phyloP scores from a whole-genome alignment of 2,797 vertebrate genomes.

The Buceros bicornis region DNA sequence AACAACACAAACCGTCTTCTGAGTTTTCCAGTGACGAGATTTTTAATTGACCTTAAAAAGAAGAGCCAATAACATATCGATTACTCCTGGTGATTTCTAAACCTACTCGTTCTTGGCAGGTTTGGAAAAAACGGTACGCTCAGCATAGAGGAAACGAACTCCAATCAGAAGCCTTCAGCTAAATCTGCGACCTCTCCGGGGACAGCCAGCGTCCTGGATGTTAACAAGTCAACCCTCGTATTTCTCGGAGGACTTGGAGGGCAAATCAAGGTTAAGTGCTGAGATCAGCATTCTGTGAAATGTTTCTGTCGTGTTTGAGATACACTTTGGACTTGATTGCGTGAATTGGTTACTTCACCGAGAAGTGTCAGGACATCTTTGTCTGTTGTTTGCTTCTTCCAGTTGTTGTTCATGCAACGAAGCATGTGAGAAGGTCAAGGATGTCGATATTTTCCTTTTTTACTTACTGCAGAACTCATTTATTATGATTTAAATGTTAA shows the following conservation, averaged over 20 bases:
- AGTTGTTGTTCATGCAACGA: background rate
- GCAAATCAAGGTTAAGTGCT: slow-evolving; percentile 85
- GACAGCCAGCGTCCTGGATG: slow-evolving; percentile 84
- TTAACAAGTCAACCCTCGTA: slow-evolving; percentile 88
- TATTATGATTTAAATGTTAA: background rate
- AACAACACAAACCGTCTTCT: background rate
- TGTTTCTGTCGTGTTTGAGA: background rate
- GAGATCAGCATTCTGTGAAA: background rate
- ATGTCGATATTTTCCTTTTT: background rate
- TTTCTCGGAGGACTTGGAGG: slow-evolving; percentile 90
- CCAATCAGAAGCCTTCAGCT: slow-evolving; percentile 69
- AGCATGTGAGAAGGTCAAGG: background rate
- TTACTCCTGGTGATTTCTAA: background rate
- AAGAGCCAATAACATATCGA: background rate
- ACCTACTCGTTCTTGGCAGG: slow-evolving; percentile 75
- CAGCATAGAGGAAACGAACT: slow-evolving; percentile 85
- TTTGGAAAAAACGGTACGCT: slow-evolving; percentile 87
- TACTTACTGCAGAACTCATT: background rate
- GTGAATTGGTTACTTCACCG: background rate
- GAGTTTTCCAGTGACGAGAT: background rate
- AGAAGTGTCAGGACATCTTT: background rate
- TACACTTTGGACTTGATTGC: background rate
- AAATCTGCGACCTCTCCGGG: slow-evolving; percentile 85
- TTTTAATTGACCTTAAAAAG: background rate
- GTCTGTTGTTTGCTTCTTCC: background rate